Percentiles rank a stretch among this genome's conserved stretches.
Evolutionary conservation across 2,888 invertebrate genomes (phyloP).

Genomic region (Fragum sueziense): DNA sequence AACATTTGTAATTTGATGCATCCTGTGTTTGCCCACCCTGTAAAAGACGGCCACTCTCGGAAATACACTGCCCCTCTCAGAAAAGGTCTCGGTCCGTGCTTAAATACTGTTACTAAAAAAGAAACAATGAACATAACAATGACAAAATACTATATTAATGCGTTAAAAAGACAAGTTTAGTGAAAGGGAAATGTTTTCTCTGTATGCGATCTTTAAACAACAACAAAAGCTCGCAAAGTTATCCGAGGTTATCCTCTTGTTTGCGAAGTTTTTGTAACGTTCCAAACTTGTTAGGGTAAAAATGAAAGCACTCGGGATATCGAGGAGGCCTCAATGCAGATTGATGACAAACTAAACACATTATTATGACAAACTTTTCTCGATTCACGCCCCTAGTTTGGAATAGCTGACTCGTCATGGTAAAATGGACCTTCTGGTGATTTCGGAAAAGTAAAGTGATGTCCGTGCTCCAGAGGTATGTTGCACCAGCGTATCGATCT

Average conservation of each 20-base stretch:
- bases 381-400: slow-evolving; percentile 63
- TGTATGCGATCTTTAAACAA: slow-evolving; percentile 42
- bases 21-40: too few species aligned
- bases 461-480: too few species aligned
- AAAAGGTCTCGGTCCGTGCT: too few species aligned
- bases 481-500: too few species aligned
- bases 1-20: too few species aligned
- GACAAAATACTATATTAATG: too few species aligned
- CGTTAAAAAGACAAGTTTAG: background rate
- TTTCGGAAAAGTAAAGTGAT: too few species aligned
- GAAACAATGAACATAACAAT: too few species aligned
- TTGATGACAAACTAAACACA: slow-evolving; percentile 55
- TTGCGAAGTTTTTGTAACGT: slow-evolving; percentile 49
- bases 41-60: too few species aligned
- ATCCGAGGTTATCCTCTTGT: slow-evolving; percentile 60
- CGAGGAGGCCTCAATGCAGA: slow-evolving; percentile 53
- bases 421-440: too few species aligned
- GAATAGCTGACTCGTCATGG: slow-evolving; percentile 2
- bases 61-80: too few species aligned
- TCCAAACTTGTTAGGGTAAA: slow-evolving; percentile 53
- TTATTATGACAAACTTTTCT: slow-evolving; percentile 59
- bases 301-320: slow-evolving; percentile 53
- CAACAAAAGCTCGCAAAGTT: slow-evolving; percentile 51
- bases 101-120: too few species aligned
- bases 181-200: slow-evolving; percentile 29